Conservation (phyloP, 2,113 vertebrate genomes). For the Pygoscelis adeliae region DNA sequence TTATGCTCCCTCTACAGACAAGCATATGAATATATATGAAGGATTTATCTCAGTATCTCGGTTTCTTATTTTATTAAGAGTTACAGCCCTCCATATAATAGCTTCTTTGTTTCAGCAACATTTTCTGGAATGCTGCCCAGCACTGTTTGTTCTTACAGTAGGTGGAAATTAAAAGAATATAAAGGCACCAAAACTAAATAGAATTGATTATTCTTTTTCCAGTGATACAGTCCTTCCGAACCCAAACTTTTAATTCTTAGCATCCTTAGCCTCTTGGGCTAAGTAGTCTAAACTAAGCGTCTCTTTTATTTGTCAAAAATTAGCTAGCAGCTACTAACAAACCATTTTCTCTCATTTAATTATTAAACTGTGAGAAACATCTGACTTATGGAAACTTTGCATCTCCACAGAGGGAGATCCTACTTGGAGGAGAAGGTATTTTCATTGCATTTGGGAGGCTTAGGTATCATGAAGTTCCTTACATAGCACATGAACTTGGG, state of each 20-base stretch:
- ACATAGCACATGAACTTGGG: rapidly evolving
- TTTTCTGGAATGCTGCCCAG: constrained; percentile 63
- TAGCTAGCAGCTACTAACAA: background rate
- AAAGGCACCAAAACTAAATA: constrained; percentile 60
- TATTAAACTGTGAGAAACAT: background rate
- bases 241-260: background rate
- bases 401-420: background rate
- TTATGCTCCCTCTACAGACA: constrained; percentile 51
- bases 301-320: constrained; percentile 39
- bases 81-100: constrained; percentile 57
- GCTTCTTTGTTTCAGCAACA: constrained; percentile 50
- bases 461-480: background rate
- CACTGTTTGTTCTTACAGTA: constrained; percentile 61
- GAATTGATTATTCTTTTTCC: constrained; percentile 57
- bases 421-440: background rate
- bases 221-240: constrained; percentile 56
- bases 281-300: background rate
- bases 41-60: constrained; percentile 47
- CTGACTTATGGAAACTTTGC: background rate
- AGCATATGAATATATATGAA: constrained; percentile 53
- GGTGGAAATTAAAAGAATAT: constrained; percentile 61
- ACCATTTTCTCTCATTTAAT: background rate
- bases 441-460: background rate
- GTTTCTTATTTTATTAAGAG: constrained; percentile 60
- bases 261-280: background rate